Evolutionary conservation across 2,113 vertebrate species (phyloP), one percentile per base, ranked within the genome.

Genomic region (Rhizomys pruinosus): DNA sequence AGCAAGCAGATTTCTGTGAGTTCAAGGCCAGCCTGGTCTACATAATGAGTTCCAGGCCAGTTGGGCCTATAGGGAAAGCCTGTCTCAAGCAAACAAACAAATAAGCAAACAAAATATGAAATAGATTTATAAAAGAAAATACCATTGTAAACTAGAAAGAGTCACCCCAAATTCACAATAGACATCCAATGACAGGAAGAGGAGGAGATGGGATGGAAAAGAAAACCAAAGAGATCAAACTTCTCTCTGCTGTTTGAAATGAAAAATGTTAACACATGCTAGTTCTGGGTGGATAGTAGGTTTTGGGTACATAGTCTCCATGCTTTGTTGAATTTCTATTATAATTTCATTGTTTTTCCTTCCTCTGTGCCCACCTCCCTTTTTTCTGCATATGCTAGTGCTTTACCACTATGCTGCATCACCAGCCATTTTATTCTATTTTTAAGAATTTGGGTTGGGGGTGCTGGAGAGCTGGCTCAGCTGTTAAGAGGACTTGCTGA

Each of bases 191-290:
- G n/a, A 25, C 3, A 82, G 63, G 64, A 8, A 84, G 47, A 52
- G 47, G 47, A 52, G n/a, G 37, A 82, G 37, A 59, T 37, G 20
- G 37, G n/a, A 66, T 9, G 27, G 15, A 29, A 73, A 93, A 37
- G 55, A 90, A 87, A 87, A 81, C 6, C 7, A 37, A 76, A 69
- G 34, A 90, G 39, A 42, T 6, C 76, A 79, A 55, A 63, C 17
- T 34, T 44, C 84, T 17, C 61, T 61, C 25, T 34, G 13, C 32
- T 68, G 89, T 32, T 89, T 78, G 74, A 90, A 89, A 68, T 64
- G n/a, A 85, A 66, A 89, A 85, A 32, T 42, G 16, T 15, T 85
- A 92, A 85, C 25, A 8, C 22, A 80, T 23, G 34, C 92, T 92
- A 74, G 42, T 69, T 81, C 87, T 90, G 27, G 22, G 34, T 66